Evolutionary conservation across 2,888 invertebrate genomes (phyloP), one percentile per base, ranked within the genome.

Genomic region (Chrysopilus asiliformis): DNA sequence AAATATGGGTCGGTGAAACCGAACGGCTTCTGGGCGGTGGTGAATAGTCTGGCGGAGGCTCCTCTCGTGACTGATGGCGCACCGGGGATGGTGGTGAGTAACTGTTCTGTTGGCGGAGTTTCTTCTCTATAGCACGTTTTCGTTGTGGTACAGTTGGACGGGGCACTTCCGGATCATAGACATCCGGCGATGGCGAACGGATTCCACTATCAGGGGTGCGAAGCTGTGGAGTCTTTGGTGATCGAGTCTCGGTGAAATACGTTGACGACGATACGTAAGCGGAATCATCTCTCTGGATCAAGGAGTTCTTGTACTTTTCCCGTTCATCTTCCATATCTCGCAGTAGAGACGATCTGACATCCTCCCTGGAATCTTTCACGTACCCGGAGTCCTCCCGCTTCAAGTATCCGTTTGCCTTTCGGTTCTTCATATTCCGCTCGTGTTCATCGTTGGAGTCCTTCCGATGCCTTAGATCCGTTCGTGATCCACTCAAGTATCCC

Each of bases 11-110:
- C 22, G 64, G 60, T 5, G 64, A 60, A 15, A 43, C 47, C 12
- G 58, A 58, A 35, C 57, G 60, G 38, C 60, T 60, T 22, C 56
- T 52, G 17, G 64, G 67, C 7, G 74, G 73, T 7, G 79, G 79
- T 2, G 77, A 78, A 50, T 79, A 79, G 51, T 79, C 79, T 3
- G 79, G 79, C 2, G 78, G 76, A 5, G 79, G 79, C 51, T 79
- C 79, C 16, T 67, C 64, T 2, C 70, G 63, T 18, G 66, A 70
- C 18, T 42, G 40, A 25, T 38, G 45, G 27, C 34, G 46, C 44
- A 46, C 67, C 65, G 37, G 71, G 66, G 44, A 67, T 62, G 41
- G 69, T 56, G 46, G 65, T 47, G 39, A 39, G 28, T 45, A 44
- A 20, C 43, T 49, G 31, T 52, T 54, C 32, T 45, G 47, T 37